phyloP scores from a whole-genome alignment of 1,140 invertebrate species.

The Agrypnia vestita region DNA sequence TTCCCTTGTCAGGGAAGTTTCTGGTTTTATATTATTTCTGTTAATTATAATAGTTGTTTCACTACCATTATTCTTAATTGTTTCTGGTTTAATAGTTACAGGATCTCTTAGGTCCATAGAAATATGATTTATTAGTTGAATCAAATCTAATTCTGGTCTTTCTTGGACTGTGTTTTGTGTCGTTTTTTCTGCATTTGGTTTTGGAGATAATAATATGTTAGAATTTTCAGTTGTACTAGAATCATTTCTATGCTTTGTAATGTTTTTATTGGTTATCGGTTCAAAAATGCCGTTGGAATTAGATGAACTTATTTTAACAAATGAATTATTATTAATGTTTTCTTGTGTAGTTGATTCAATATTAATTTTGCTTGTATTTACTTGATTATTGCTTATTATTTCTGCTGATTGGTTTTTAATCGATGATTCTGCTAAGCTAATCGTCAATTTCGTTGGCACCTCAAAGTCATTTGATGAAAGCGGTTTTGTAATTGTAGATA shows the following conservation, averaged over 20 bases:
- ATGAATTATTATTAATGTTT: slow-evolving; percentile 26
- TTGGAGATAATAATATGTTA: slow-evolving; percentile 10
- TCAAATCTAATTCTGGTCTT: slow-evolving; percentile 34
- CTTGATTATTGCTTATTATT: no score
- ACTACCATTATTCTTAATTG: not conserved
- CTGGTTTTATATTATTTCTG: slow-evolving; percentile 7
- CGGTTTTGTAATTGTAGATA: no score
- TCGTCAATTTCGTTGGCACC: no score
- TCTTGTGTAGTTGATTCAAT: not conserved
- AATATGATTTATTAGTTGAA: slow-evolving; percentile 37
- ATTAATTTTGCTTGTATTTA: no score
- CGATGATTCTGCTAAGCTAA: no score
- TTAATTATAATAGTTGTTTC: slow-evolving; percentile 24
- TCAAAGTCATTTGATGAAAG: no score
- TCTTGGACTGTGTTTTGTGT: slow-evolving; percentile 35
- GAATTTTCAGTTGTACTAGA: not conserved
- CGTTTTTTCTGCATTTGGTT: slow-evolving; percentile 10
- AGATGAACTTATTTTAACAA: slow-evolving; percentile 43
- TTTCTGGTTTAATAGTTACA: not conserved
- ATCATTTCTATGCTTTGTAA: not conserved
- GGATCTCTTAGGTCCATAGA: slow-evolving; percentile 24
- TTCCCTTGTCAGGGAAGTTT: not conserved
- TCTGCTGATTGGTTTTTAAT: no score
- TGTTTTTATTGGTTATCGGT: not conserved
- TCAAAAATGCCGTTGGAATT: not conserved